Conservation (phyloP, 2,113 vertebrate species). For the Actenoides lindsayi region DNA sequence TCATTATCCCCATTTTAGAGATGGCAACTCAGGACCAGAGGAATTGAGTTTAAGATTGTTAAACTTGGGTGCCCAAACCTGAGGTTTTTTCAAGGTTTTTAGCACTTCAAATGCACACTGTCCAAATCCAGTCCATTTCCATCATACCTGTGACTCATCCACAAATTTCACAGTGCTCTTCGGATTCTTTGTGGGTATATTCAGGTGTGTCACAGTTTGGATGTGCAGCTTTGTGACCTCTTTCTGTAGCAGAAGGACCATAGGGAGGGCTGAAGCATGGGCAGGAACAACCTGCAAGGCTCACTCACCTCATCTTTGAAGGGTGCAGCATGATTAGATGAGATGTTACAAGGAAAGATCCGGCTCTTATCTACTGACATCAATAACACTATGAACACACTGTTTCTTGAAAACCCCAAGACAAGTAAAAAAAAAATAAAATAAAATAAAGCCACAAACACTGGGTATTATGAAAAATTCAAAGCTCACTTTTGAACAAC, state of each 20-base stretch:
- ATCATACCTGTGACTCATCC: background rate
- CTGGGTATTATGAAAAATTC: background rate
- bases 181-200: background rate
- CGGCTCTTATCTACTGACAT: background rate
- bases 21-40: background rate
- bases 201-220: background rate
- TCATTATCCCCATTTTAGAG: background rate
- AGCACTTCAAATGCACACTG: background rate
- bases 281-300: background rate
- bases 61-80: background rate
- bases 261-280: background rate
- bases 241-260: fast-evolving
- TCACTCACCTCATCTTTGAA: background rate
- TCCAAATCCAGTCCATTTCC: background rate
- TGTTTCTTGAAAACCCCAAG: background rate
- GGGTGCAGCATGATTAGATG: background rate
- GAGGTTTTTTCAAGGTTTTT: background rate
- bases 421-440: background rate
- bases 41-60: background rate
- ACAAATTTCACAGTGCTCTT: background rate
- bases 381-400: background rate
- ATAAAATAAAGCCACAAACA: background rate
- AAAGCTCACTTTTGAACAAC: background rate
- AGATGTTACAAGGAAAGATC: background rate
- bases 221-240: background rate